Base-by-base conservation (phyloP, 2,888 invertebrate genomes). In the Eurytoma californica region DNA sequence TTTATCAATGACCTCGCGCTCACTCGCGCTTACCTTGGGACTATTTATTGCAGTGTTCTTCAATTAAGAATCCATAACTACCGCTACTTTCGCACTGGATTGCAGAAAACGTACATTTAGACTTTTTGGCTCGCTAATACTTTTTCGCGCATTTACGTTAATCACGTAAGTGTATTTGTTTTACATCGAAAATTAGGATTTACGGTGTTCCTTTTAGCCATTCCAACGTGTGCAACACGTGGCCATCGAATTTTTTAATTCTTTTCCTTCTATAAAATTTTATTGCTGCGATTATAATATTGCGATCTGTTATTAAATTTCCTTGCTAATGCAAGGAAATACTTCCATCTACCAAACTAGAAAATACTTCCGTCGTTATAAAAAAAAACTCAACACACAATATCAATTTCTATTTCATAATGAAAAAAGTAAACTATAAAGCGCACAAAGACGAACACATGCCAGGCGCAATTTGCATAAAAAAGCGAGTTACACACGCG, bases 11-110 rank as follows among this genome's bases (percentile, higher is more conserved):
- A 69, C 76, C 68, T 76, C 68, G 58, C 18, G 58, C 51, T 14
- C 12, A 55, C 49, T 58, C n/a, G 51, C 51, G 60, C 69, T 69
- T 76, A 76, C 76, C 76, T 76, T 76, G 76, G 39, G 39, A 76
- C 51, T 76, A 69, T 63, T 76, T 76, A 69, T 49, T 66, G 16
- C 55, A 18, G n/a, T 72, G 30, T 49, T 76, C 66, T 55, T 67
- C 57, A 30, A 57, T 58, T 66, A 66, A 74, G 49, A 58, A 74
- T 67, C 74, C 74, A 74, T 58, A 67, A 58, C 9, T 58, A 47
- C 20, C 47, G 24, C 7, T 65, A 66, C 39, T 51, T 13, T 66
- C 30, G 24, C 73, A 24, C 63, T 18, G 28, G 13, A 69, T 20
- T 24, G 24, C 28, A 24, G 0, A 51, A 53, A 53, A 20, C 49